Conservation (phyloP, 2,113 vertebrate genomes). For the Epinephelus lanceolatus region DNA sequence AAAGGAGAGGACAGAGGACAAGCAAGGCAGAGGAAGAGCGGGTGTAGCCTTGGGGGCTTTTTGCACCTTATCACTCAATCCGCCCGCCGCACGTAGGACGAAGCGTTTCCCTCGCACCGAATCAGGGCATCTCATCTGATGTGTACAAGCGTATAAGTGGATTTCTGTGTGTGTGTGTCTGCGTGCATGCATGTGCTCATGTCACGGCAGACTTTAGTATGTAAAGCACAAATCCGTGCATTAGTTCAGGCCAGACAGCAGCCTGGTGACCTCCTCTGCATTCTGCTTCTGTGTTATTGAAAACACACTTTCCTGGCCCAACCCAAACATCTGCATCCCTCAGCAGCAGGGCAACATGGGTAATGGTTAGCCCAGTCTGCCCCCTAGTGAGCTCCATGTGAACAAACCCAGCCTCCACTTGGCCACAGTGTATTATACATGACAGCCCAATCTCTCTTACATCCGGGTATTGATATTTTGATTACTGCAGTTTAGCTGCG, state of each 20-base stretch:
- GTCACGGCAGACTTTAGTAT: constrained; percentile 22
- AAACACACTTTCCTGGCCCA: constrained; percentile 44
- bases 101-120: constrained; percentile 30
- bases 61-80: constrained; percentile 65
- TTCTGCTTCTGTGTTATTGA: constrained; percentile 44
- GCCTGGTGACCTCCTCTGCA: constrained; percentile 51
- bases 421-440: constrained; percentile 43
- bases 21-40: constrained; percentile 28
- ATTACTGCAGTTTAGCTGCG: constrained; percentile 42
- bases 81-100: constrained; percentile 4
- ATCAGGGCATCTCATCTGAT: constrained; percentile 48
- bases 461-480: constrained; percentile 62
- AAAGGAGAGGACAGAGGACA: constrained; percentile 37
- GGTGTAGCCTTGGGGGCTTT: constrained; percentile 52
- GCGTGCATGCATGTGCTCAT: neutral
- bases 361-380: constrained; percentile 67
- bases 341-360: constrained; percentile 18
- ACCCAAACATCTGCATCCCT: constrained; percentile 63
- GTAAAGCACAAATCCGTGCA: constrained; percentile 30
- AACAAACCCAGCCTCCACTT: constrained; percentile 35
- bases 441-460: constrained; percentile 53
- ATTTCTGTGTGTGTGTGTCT: neutral
- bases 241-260: constrained; percentile 31
- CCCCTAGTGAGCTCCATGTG: constrained; percentile 68
- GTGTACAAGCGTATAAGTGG: constrained; percentile 1